Base-by-base conservation (phyloP, 2,113 vertebrate species). In the Otus sunia region DNA sequence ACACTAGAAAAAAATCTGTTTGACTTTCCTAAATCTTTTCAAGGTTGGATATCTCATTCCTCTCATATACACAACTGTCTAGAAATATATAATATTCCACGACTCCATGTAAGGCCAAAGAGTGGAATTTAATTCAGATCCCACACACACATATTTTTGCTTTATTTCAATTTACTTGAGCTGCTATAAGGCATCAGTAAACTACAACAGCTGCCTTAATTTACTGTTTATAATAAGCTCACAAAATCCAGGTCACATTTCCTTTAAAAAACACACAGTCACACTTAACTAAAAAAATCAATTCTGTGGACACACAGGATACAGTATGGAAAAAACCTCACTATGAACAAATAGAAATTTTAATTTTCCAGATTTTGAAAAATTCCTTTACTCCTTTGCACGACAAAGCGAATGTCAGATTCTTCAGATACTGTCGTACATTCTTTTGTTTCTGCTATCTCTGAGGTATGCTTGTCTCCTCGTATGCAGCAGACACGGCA, bases 371-470 rank as follows among this genome's bases (percentile, higher is more conserved):
- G 94, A 82, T 94, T 90, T 64, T 60, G 78, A 89, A 97, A 94
- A 96, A 98, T 98, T 97, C 97, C 96, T 97, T 96, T 80, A 97
- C 91, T 98, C 90, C 93, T 97, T 60, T 91, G 81, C 81, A 97
- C 5, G 75, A 97, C 97, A 97, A 98, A 98, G 97, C 96, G 41
- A 97, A 94, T 89, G 96, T 97, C 97, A 96, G 97, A 97, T 96
- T 97, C 97, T 97, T 97, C 96, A 90, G 21, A 97, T 92, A 92
- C 73, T 97, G 95, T 96, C 79, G 80, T 92, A 94, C 94, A 86
- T 95, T 97, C 98, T 98, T 98, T 98, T 98, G 98, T 98, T 97
- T 95, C 97, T 98, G 88, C 95, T 97, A 96, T 97, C 96, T 92
- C 92, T 80, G 94, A 96, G 95, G 37, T 91, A 90, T 32, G 88